Conservation (phyloP, 2,113 vertebrate species). For the Hyperoodon ampullatus region DNA sequence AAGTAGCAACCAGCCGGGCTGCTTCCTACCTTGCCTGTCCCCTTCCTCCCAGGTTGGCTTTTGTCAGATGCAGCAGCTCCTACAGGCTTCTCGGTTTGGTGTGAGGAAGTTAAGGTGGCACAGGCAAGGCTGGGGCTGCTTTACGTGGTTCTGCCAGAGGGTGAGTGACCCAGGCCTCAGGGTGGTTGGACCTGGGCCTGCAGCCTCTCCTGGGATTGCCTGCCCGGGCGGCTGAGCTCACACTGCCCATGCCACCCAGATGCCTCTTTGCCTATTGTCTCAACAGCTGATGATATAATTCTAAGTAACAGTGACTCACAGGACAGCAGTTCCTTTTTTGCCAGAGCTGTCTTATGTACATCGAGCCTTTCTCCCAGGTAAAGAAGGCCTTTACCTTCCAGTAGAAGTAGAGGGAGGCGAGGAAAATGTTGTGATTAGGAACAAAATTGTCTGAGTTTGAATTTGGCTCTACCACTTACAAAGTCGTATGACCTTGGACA, state of each 20-base stretch:
- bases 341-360: background rate
- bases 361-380: background rate
- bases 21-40: background rate
- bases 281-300: background rate
- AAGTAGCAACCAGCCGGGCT: rapidly evolving
- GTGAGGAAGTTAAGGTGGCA: background rate
- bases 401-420: background rate
- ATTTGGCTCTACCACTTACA: background rate
- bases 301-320: conserved; percentile 49
- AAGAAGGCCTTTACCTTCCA: conserved; percentile 1
- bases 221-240: background rate
- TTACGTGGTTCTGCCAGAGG: background rate
- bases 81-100: background rate
- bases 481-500: background rate
- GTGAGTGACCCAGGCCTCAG: background rate
- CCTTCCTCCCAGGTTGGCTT: background rate
- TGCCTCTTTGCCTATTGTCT: conserved; percentile 10
- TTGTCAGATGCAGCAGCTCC: background rate
- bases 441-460: background rate
- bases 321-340: background rate
- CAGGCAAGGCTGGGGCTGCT: background rate
- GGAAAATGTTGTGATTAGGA: background rate
- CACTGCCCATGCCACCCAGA: background rate
- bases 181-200: background rate
- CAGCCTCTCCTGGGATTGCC: background rate